Conservation (phyloP, 2,888 invertebrate species). For the Melinaea marsaeus region DNA sequence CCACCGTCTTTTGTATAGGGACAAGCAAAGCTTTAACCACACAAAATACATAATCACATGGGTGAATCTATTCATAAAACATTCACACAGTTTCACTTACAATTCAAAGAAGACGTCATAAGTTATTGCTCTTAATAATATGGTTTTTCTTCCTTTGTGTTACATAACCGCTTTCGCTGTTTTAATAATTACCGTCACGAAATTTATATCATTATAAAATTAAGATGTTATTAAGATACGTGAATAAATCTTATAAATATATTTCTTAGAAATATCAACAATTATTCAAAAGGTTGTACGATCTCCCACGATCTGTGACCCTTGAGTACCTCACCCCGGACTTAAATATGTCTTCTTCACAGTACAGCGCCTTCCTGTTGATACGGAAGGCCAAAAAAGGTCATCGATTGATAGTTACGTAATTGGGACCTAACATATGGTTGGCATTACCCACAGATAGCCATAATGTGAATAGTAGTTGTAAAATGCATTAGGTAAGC, state of each 20-base stretch:
- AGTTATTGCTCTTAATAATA: conserved; percentile 27
- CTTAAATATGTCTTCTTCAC: too few relatives aligned
- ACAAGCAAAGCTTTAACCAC: background rate
- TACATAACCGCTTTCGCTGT: conserved; percentile 11
- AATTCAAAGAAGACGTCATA: conserved; percentile 31
- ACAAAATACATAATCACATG: background rate
- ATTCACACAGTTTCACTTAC: conserved; percentile 49
- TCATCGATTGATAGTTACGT: background rate
- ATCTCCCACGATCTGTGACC: too few relatives aligned
- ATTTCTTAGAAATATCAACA: background rate
- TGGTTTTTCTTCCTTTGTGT: conserved; percentile 13
- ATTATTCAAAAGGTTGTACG: background rate
- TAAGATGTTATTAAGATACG: too few relatives aligned
- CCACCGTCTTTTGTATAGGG: background rate
- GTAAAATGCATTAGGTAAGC: too few relatives aligned
- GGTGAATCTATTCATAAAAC: conserved; percentile 42
- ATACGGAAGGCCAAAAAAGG: conserved; percentile 2
- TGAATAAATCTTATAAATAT: too few relatives aligned
- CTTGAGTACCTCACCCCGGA: too few relatives aligned
- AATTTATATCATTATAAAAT: background rate
- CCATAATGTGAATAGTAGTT: too few relatives aligned
- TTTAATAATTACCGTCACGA: background rate
- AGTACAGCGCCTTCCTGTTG: background rate
- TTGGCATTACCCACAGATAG: too few relatives aligned
- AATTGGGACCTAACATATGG: too few relatives aligned